These are phyloP conservation scores for Pomatorhinus ruficollis DNA, from an alignment of 2,113 vertebrate species.

Conservation along the genomic window DNA sequence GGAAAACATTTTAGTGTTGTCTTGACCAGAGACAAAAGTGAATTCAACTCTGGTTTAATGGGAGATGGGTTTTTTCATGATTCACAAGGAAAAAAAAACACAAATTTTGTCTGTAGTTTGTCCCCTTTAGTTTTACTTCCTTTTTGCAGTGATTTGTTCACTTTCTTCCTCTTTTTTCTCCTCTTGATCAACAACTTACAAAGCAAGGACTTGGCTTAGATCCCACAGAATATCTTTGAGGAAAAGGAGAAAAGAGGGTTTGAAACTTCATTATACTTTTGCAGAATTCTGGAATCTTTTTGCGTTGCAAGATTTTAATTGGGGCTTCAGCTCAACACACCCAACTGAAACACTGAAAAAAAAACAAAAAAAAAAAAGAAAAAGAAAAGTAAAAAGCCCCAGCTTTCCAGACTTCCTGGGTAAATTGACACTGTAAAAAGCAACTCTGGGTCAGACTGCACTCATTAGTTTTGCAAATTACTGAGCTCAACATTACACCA, in stretches of 20 bases:
- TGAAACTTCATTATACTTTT: neutral
- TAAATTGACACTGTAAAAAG: neutral
- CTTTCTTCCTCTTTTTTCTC: neutral
- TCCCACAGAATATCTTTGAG: neutral
- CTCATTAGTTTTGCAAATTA: conserved; percentile 43
- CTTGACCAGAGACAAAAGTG: neutral
- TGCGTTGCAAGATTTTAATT: neutral
- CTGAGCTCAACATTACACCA: neutral
- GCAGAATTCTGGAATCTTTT: neutral
- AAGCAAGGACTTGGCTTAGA: neutral
- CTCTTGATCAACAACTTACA: neutral
- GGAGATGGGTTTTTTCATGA: neutral
- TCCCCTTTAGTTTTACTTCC: neutral
- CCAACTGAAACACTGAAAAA: neutral
- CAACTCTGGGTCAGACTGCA: neutral
- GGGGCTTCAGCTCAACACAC: neutral
- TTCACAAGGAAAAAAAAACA: neutral
- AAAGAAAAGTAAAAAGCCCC: neutral
- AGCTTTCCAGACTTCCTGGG: neutral
- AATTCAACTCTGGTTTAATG: neutral
- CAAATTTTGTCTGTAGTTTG: neutral
- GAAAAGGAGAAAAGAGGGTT: neutral
- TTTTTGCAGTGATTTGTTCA: neutral
- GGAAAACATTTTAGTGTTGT: neutral
- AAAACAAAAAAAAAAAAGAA: too few relatives aligned